A percentile compares a stretch with the other conserved stretches of the same genome.
Conservation (phyloP, 2,797 vertebrate genomes). For the Acanthurus leucopareius region DNA sequence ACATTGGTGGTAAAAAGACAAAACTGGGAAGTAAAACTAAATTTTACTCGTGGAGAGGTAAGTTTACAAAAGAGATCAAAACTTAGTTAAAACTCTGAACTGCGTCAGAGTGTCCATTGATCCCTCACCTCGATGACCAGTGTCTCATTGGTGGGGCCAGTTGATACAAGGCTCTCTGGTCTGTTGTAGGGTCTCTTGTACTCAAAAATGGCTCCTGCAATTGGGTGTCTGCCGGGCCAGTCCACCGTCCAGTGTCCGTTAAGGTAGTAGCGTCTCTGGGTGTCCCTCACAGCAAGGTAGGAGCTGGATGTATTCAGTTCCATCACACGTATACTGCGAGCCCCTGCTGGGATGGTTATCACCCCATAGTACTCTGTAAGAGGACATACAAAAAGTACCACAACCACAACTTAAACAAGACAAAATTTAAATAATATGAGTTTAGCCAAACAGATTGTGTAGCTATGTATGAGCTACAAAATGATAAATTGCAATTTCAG, state of each 20-base stretch:
- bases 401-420: neutral
- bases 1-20: too few relatives aligned
- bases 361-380: conserved; percentile 88
- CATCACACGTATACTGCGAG: conserved; percentile 87
- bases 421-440: neutral
- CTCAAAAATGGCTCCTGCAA: conserved; percentile 89
- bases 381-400: conserved; percentile 1
- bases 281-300: conserved; percentile 89
- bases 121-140: conserved; percentile 88
- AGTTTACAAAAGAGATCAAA: too few relatives aligned
- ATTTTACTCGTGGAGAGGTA: too few relatives aligned
- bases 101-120: neutral
- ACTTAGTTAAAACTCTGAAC: too few relatives aligned
- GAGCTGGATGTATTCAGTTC: conserved; percentile 90
- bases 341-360: conserved; percentile 89
- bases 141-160: conserved; percentile 91
- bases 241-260: conserved; percentile 92
- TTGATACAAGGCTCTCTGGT: conserved; percentile 88
- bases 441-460: neutral
- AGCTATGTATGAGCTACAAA: conserved; percentile 2
- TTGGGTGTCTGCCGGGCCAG: conserved; percentile 89
- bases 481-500: neutral
- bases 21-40: too few relatives aligned
- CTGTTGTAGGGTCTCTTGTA: conserved; percentile 90
- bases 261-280: conserved; percentile 87